phyloP scores from a whole-genome alignment of 30 jellyfish, hydroid and myxozoan species.

The Cassiopea xamachana region DNA sequence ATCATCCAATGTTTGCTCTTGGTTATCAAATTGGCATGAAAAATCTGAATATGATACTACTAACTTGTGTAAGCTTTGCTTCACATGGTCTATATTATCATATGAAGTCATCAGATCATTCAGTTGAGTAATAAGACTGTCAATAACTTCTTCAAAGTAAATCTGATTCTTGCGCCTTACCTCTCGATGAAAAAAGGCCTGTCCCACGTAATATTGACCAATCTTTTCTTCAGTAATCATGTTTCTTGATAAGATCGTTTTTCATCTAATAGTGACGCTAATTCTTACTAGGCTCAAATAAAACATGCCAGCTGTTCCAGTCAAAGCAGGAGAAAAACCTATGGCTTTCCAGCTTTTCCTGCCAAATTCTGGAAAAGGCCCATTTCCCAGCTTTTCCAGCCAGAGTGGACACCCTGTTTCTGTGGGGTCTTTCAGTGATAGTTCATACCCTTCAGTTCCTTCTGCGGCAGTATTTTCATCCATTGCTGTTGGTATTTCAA shows the following conservation, averaged over 20 bases:
- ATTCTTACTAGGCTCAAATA: too few species aligned
- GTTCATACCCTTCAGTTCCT: not conserved
- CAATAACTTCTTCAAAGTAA: constrained; percentile 32
- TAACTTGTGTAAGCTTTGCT: constrained; percentile 21
- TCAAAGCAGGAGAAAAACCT: too few species aligned
- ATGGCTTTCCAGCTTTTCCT: too few species aligned
- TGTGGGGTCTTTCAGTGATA: constrained; percentile 1
- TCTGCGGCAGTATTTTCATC: not conserved
- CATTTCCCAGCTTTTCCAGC: constrained; percentile 4
- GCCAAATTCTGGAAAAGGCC: too few species aligned
- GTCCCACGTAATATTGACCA: too few species aligned
- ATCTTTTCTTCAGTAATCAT: too few species aligned
- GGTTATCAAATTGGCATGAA: constrained; percentile 33
- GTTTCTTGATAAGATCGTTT: too few species aligned
- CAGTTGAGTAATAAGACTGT: constrained; percentile 13
- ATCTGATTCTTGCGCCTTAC: constrained; percentile 37
- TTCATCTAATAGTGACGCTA: too few species aligned
- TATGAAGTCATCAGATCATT: constrained; percentile 27
- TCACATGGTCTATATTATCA: constrained; percentile 16
- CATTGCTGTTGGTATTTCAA: not conserved
- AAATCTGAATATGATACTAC: constrained; percentile 15
- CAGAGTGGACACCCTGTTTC: constrained; percentile 5
- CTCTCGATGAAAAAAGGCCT: not conserved
- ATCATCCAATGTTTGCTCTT: constrained; percentile 14
- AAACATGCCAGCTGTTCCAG: too few species aligned